Evolutionary conservation across 2,888 invertebrate species (phyloP), one percentile per base, ranked within the genome.

Genomic region (Smittia aterrima): DNA sequence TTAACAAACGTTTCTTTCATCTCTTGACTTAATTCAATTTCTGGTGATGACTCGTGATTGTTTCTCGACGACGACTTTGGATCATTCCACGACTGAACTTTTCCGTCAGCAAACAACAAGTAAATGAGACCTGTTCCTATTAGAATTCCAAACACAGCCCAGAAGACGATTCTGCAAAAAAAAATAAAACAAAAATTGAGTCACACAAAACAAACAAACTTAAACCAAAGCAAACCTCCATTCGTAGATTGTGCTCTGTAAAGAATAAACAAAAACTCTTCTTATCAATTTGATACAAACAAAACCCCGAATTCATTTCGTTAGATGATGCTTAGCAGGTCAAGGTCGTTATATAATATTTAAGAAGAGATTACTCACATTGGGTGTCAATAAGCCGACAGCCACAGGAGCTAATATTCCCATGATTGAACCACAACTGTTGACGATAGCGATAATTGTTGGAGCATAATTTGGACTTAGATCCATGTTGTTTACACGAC

Each of bases 361-460:
- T 22, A 58, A 58, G 20, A 58, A 58, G 16, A 24, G 6, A 6
- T 67, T 9, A 84, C 86, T 85, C 83, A 87, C 87, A 81, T 87
- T 85, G 77, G 86, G 85, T 75, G 89, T 87, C 75, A 89, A 79
- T 62, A 86, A 80, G 25, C 89, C 88, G n/a, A 89, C 88, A 64
- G 89, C 83, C 77, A 86, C 86, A 0, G 90, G 90, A 1, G 88
- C 86, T 41, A 90, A 80, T 78, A 90, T 87, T 20, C 89, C 90
- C 0, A 89, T 87, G 58, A 90, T 82, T 0, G 90, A 88, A 2
- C 89, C 90, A 32, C 90, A 85, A 0, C 90, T 90, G 77, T 89
- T 89, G 0, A 88, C 86, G 62, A 89, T 86, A 0, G 88, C 89
- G 88, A 88, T 89, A 73, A 89, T 82, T 0, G 87, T 88, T 3